A percentile compares a stretch with the other conserved stretches of the same genome.
Conservation (phyloP, 2,797 vertebrate genomes). For the Trematomus bernacchii region DNA sequence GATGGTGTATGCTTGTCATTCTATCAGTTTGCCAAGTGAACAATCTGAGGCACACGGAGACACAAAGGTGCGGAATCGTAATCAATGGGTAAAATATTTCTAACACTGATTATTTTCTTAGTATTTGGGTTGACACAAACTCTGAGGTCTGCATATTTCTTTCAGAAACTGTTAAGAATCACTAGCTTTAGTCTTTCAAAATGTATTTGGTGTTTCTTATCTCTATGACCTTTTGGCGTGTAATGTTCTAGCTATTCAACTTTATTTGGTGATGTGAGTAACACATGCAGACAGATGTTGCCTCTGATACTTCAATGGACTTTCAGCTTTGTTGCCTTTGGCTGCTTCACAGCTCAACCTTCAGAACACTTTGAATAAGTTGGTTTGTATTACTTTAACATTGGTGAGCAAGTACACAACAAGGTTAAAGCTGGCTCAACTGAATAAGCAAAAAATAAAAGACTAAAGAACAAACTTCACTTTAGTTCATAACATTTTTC, state of each 20-base stretch:
- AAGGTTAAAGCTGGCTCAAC: conserved; percentile 21
- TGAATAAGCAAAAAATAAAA: conserved; percentile 1
- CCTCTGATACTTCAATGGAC: conserved; percentile 29
- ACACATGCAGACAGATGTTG: conserved; percentile 38
- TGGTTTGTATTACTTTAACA: conserved; percentile 10
- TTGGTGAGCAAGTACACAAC: conserved; percentile 7
- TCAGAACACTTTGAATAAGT: conserved; percentile 7
- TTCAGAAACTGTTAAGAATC: conserved; percentile 15
- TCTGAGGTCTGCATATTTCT: neutral
- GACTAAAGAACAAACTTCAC: neutral
- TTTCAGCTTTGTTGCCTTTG: conserved; percentile 18
- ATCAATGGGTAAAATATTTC: conserved; percentile 9
- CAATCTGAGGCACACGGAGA: conserved; percentile 3
- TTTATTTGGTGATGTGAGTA: conserved; percentile 27
- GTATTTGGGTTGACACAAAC: neutral
- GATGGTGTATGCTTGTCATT: conserved; percentile 19
- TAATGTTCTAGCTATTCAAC: neutral
- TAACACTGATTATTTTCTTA: conserved; percentile 4
- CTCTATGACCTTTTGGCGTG: neutral
- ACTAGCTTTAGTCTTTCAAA: conserved; percentile 24
- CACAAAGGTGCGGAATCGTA: conserved; percentile 1
- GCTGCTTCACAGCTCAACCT: conserved; percentile 16
- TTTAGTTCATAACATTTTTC: neutral
- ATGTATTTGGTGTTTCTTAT: conserved; percentile 9
- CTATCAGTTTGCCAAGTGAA: conserved; percentile 27